phyloP scores from a whole-genome alignment of 2,797 vertebrate genomes.

The Scomberomorus guttatus region DNA sequence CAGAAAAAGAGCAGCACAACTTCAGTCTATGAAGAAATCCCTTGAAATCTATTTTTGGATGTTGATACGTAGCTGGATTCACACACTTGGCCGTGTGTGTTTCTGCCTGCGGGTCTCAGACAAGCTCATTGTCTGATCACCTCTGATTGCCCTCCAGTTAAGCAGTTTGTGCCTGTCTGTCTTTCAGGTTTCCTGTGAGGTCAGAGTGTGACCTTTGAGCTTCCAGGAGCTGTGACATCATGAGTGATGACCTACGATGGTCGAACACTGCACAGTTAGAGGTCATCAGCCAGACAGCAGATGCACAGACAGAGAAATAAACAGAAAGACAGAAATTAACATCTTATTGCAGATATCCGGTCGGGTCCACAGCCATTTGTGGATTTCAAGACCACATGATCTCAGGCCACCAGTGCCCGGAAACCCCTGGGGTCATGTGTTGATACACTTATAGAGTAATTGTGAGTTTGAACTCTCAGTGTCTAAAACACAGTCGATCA shows the following conservation, averaged over 20 bases:
- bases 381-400: background rate
- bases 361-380: background rate
- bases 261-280: conserved; percentile 32
- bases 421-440: background rate
- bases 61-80: background rate
- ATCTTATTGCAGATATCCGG: background rate
- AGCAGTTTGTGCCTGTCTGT: conserved; percentile 39
- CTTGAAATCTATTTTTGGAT: background rate
- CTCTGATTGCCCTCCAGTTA: conserved; percentile 45
- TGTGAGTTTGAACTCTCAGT: background rate
- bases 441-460: background rate
- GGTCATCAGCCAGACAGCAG: conserved; percentile 57
- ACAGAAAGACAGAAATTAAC: conserved; percentile 9
- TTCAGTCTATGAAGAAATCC: background rate
- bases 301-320: conserved; percentile 31
- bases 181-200: conserved; percentile 71
- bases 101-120: conserved; percentile 45
- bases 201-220: conserved; percentile 70
- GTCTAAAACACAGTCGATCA: background rate
- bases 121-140: conserved; percentile 63
- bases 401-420: background rate
- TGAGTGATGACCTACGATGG: conserved; percentile 65
- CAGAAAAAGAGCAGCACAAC: background rate
- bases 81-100: conserved; percentile 8
- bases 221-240: conserved; percentile 62